A percentile compares a stretch with the other conserved stretches of the same genome.
phyloP scores from a whole-genome alignment of 2,113 vertebrate genomes.

The Spilogale gracilis region DNA sequence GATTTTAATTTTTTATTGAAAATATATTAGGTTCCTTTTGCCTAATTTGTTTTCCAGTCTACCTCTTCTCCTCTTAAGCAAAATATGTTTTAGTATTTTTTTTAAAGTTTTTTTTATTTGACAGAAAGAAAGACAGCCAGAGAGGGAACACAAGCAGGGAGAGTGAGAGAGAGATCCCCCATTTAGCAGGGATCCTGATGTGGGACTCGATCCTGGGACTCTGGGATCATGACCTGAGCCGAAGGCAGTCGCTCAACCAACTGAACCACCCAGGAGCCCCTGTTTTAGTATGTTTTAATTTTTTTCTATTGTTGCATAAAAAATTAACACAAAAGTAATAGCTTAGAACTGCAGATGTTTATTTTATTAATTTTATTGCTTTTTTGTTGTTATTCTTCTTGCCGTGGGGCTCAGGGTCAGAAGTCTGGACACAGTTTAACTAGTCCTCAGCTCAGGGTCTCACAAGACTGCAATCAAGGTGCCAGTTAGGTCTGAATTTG shows the following conservation, averaged over 20 bases:
- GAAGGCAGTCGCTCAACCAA: too few species aligned
- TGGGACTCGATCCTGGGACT: too few species aligned
- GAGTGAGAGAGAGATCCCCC: too few species aligned
- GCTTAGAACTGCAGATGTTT: background rate
- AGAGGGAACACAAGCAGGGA: too few species aligned
- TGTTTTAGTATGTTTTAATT: background rate
- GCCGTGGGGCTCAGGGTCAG: background rate
- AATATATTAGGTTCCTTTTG: background rate
- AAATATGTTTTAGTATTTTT: background rate
- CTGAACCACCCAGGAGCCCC: too few species aligned
- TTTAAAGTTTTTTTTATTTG: too few species aligned
- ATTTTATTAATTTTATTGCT: background rate
- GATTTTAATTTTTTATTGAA: background rate
- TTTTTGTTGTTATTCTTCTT: background rate
- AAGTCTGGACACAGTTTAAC: background rate
- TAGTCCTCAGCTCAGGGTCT: background rate
- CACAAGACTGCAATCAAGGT: background rate
- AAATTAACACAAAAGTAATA: background rate
- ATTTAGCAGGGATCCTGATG: too few species aligned
- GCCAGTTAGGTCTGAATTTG: background rate
- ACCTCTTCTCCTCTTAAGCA: background rate
- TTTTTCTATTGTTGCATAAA: background rate
- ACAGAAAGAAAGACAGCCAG: too few species aligned
- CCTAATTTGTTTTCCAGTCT: background rate
- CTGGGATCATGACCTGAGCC: too few species aligned